Evolutionary conservation across 2,888 invertebrate species (phyloP).

Genomic region (Incurvaria masculella): DNA sequence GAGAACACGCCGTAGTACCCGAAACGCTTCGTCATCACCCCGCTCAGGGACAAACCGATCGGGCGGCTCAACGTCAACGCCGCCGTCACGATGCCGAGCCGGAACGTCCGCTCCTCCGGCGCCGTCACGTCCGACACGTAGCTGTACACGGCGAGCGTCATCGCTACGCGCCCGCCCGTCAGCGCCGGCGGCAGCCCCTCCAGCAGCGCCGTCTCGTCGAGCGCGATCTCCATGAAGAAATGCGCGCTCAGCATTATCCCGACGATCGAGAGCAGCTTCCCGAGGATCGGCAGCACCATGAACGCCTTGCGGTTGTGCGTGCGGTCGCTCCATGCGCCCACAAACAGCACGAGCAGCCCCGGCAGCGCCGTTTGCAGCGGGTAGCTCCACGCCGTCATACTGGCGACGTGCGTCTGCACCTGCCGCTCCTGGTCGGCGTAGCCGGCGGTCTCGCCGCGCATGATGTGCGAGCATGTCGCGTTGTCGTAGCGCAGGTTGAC

Average conservation of each 20-base stretch:
- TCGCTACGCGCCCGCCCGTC: constrained; percentile 59
- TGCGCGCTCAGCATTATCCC: constrained; percentile 56
- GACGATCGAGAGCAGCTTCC: constrained; percentile 52
- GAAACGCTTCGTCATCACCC: constrained; percentile 46
- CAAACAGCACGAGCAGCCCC: constrained; percentile 52
- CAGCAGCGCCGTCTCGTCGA: constrained; percentile 53
- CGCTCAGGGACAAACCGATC: constrained; percentile 53
- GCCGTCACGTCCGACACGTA: constrained; percentile 61
- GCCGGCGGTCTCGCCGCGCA: constrained; percentile 41
- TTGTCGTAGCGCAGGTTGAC: constrained; percentile 53
- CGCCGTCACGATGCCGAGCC: constrained; percentile 59
- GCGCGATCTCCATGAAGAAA: constrained; percentile 52
- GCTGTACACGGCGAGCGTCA: constrained; percentile 61
- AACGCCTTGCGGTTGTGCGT: constrained; percentile 58
- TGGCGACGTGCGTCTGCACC: constrained; percentile 53
- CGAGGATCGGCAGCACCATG: constrained; percentile 58
- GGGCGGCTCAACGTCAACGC: constrained; percentile 52
- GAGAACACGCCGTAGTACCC: constrained; percentile 50
- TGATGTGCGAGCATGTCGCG: constrained; percentile 50
- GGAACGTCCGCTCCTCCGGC: constrained; percentile 58
- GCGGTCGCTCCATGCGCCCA: constrained; percentile 63
- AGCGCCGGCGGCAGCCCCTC: constrained; percentile 59
- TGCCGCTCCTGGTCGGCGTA: constrained; percentile 39
- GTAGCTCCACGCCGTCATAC: constrained; percentile 58
- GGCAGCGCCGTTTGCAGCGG: constrained; percentile 57